Evolutionary conservation across 1,140 invertebrate species (phyloP).

Genomic region (Brachionus paranguensis): DNA sequence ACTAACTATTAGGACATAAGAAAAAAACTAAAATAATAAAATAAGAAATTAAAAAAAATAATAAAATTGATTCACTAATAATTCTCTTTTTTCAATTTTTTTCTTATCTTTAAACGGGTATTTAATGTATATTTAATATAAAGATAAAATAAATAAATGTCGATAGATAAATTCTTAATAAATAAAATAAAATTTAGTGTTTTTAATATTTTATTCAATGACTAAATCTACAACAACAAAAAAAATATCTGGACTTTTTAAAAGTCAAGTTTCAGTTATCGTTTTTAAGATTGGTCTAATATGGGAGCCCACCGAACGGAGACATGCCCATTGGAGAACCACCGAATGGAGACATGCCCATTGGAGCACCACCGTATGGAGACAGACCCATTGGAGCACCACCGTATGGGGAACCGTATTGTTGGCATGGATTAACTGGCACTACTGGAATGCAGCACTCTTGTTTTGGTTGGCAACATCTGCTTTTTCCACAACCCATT

Average conservation of each 20-base stretch:
- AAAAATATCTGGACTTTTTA: background rate
- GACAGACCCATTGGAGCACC: background rate
- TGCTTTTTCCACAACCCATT: background rate
- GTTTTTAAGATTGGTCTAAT: background rate
- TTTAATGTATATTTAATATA: no score
- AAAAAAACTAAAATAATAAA: no score
- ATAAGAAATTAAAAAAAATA: no score
- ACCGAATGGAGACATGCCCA: background rate
- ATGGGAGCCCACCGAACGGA: background rate
- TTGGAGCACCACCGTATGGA: background rate
- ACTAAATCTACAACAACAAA: background rate
- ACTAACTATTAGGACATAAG: no score
- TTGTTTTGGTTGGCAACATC: background rate
- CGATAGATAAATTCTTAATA: background rate
- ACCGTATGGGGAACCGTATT: background rate
- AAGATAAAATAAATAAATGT: no score
- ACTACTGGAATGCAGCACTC: background rate
- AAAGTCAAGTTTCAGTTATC: background rate
- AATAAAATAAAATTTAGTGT: background rate
- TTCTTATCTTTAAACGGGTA: no score
- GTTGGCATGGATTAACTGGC: background rate
- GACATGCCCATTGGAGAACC: background rate
- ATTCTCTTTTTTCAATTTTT: no score
- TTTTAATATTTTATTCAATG: background rate
- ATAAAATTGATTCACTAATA: no score